These are phyloP conservation scores for Acanthacorydalis orientalis DNA, from an alignment of 2,888 invertebrate genomes.

Conservation along the genomic window DNA sequence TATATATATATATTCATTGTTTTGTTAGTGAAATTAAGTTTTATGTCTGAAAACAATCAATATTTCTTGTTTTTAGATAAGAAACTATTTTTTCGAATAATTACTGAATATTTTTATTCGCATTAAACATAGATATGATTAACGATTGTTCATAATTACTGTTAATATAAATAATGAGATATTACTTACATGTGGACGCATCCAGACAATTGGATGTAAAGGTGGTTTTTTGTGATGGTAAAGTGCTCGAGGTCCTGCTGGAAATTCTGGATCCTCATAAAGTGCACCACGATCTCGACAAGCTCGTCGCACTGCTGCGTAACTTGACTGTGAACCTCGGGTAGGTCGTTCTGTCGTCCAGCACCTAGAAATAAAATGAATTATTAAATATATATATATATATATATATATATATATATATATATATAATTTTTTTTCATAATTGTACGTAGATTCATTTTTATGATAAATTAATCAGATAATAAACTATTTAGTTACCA, in stretches of 20 bases:
- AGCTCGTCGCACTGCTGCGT: conserved; percentile 31
- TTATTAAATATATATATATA: background rate
- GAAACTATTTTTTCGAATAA: too few relatives aligned
- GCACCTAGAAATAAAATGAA: conserved; percentile 25
- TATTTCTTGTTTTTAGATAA: too few relatives aligned
- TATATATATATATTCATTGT: too few relatives aligned
- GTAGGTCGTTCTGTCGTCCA: conserved; percentile 27
- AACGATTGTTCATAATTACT: background rate
- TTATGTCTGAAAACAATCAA: too few relatives aligned
- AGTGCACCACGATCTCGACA: conserved; percentile 37
- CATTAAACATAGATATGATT: too few relatives aligned
- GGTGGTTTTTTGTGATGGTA: conserved; percentile 36
- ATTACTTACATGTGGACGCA: conserved; percentile 46
- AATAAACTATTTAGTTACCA: too few relatives aligned
- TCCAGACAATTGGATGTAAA: conserved; percentile 41
- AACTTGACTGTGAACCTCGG: conserved; percentile 22
- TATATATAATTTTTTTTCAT: too few relatives aligned
- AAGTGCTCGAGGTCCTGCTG: conserved; percentile 33
- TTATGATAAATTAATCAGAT: too few relatives aligned
- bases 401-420: too few relatives aligned
- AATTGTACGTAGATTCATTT: too few relatives aligned
- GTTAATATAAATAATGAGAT: background rate
- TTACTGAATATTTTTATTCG: too few relatives aligned
- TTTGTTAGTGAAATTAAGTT: too few relatives aligned
- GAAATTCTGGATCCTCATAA: conserved; percentile 46